A percentile compares a stretch with the other conserved stretches of the same genome.
phyloP scores from a whole-genome alignment of 2,888 invertebrate species.

The Melangyna quadrimaculata region DNA sequence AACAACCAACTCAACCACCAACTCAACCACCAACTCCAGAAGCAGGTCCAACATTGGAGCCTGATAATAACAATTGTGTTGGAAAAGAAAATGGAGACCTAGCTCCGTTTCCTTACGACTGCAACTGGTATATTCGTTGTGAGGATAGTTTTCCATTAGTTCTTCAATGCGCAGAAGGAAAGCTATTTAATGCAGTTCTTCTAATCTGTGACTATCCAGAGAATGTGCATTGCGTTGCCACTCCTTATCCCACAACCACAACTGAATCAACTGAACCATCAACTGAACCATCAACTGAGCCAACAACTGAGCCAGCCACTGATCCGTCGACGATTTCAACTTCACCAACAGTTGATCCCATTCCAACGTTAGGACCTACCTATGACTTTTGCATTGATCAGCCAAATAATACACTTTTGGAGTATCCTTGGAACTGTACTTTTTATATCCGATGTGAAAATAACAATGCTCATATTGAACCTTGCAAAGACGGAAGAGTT shows the following conservation, averaged over 20 bases:
- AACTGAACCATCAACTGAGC: constrained; percentile 35
- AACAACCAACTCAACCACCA: too few relatives aligned
- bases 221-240: constrained; percentile 69
- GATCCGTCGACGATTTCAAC: constrained; percentile 12
- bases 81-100: constrained; percentile 64
- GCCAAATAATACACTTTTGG: constrained; percentile 68
- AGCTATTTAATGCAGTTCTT: constrained; percentile 74
- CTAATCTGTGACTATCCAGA: constrained; percentile 74
- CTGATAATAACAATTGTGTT: constrained; percentile 67
- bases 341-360: constrained; percentile 8
- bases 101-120: constrained; percentile 74
- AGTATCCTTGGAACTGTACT: constrained; percentile 74
- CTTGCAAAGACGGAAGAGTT: constrained; percentile 72
- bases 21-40: background rate
- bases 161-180: constrained; percentile 66
- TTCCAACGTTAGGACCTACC: constrained; percentile 66
- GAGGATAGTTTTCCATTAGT: constrained; percentile 62
- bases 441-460: constrained; percentile 74
- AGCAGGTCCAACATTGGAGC: constrained; percentile 53
- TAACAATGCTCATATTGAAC: constrained; percentile 56
- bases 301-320: constrained; percentile 43
- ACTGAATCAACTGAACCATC: constrained; percentile 23
- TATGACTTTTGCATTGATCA: constrained; percentile 60
- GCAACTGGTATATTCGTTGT: constrained; percentile 75
- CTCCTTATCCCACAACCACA: background rate